Percentiles rank a stretch among this genome's conserved stretches.
Evolutionary conservation across 2,888 invertebrate genomes (phyloP).

Genomic region (Stenodera caucasica): DNA sequence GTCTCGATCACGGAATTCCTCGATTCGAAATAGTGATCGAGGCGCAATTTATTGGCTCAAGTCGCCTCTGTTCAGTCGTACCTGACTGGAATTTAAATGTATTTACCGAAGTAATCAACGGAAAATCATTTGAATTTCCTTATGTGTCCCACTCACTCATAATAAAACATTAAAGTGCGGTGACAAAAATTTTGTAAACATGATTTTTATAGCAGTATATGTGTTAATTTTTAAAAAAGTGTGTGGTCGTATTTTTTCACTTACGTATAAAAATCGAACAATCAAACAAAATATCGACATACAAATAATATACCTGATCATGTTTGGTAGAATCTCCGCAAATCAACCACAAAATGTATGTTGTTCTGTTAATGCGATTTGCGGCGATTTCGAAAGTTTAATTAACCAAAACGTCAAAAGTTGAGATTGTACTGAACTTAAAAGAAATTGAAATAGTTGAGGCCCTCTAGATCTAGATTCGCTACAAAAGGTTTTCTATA

Average conservation of each 20-base stretch:
- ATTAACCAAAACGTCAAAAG: background rate
- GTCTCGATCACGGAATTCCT: no score
- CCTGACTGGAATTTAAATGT: conserved; percentile 20
- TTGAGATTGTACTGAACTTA: background rate
- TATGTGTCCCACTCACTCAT: background rate
- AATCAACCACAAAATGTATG: conserved; percentile 32
- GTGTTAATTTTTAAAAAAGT: conserved; percentile 25
- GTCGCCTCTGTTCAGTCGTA: background rate
- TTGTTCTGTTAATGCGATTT: background rate
- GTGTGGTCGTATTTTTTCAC: conserved; percentile 21
- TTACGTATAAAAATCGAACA: background rate
- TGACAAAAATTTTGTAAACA: conserved; percentile 8
- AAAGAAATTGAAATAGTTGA: background rate
- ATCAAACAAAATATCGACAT: conserved; percentile 15
- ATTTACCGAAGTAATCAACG: conserved; percentile 23
- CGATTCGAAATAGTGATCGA: no score
- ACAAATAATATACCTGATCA: conserved; percentile 42
- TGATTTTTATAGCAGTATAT: conserved; percentile 7
- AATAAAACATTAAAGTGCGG: background rate
- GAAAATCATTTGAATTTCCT: conserved; percentile 16
- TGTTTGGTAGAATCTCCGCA: conserved; percentile 33
- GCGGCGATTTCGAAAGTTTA: background rate
- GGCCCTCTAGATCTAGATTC: background rate
- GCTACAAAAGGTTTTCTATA: background rate
- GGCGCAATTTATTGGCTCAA: no score